Conservation (phyloP, 2,797 vertebrate genomes). For the Eleutherodactylus coqui region DNA sequence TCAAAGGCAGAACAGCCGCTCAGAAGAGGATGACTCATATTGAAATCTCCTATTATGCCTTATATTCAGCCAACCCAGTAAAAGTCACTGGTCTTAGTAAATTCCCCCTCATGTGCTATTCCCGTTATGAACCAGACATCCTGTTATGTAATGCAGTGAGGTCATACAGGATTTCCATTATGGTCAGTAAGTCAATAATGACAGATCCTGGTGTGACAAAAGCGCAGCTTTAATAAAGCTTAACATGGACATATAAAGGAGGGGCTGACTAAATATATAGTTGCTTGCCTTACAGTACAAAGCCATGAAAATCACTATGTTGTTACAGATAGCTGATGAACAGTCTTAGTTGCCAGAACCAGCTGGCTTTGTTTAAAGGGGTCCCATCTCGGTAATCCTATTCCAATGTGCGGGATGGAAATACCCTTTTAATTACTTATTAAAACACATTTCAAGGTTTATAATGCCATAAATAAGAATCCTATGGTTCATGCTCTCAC, state of each 20-base stretch:
- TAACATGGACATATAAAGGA: background rate
- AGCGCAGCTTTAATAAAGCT: background rate
- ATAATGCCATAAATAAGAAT: too few species aligned
- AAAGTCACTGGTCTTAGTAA: too few species aligned
- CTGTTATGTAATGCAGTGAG: conserved; percentile 16
- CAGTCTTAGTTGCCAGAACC: background rate
- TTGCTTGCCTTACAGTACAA: background rate
- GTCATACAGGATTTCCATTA: background rate
- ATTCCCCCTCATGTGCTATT: background rate
- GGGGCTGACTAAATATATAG: background rate
- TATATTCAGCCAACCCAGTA: too few species aligned
- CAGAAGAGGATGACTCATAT: too few species aligned
- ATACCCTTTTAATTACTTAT: too few species aligned
- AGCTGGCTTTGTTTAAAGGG: too few species aligned
- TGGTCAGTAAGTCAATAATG: background rate
- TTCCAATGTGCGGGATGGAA: too few species aligned
- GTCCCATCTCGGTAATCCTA: too few species aligned
- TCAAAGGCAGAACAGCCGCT: too few species aligned
- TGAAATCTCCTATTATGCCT: too few species aligned
- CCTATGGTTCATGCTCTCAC: too few species aligned
- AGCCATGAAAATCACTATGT: background rate
- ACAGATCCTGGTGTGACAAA: background rate
- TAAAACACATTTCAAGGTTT: too few species aligned
- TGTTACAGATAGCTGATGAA: background rate
- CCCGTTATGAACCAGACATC: background rate